Conservation (phyloP, 2,888 invertebrate genomes). For the Pogonocherus hispidulus region DNA sequence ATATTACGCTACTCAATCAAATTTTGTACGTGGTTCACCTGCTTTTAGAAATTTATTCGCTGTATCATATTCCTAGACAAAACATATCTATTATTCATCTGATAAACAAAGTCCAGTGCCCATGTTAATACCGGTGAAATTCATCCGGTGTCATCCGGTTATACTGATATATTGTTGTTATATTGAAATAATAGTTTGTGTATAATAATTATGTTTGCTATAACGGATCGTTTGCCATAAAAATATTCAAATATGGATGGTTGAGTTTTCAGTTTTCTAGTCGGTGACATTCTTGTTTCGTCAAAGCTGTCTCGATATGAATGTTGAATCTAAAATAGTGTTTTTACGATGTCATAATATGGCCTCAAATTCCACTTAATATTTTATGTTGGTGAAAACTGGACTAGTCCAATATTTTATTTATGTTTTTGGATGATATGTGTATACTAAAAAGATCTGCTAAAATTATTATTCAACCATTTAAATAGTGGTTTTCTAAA, state of each 20-base stretch:
- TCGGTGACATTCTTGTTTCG: background rate
- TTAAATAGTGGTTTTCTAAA: no score
- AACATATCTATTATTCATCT: background rate
- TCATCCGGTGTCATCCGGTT: background rate
- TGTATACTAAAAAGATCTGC: no score
- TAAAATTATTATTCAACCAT: no score
- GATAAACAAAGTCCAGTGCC: background rate
- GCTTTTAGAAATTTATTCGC: background rate
- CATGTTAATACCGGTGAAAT: background rate
- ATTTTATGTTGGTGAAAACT: background rate
- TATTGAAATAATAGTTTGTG: background rate
- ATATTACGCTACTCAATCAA: conserved; percentile 1
- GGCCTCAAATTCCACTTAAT: background rate
- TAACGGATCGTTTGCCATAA: background rate
- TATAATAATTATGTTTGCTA: background rate
- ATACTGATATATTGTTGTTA: background rate
- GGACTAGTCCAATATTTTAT: background rate
- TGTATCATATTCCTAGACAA: background rate
- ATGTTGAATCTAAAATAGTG: background rate
- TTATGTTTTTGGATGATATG: no score
- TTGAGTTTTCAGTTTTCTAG: background rate
- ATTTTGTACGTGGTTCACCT: background rate
- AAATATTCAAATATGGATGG: background rate
- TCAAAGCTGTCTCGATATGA: background rate
- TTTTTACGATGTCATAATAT: background rate